Conservation (phyloP, 2,888 invertebrate genomes). For the Pyrochroa serraticornis region DNA sequence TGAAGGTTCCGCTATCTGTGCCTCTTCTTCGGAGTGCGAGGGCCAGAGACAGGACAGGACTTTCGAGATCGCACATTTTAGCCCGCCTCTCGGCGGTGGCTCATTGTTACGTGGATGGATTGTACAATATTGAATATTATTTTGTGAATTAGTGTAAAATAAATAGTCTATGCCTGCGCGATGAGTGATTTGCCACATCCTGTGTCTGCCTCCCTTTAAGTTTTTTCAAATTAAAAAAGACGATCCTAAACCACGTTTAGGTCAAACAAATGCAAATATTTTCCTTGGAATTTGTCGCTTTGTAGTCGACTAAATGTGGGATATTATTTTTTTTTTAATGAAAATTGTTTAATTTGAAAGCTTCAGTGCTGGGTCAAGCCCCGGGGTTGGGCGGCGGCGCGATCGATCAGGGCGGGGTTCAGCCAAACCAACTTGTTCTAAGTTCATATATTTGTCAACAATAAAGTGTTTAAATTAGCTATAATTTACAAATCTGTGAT, state of each 20-base stretch:
- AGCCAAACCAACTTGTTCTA: conserved; percentile 45
- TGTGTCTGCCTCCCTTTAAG: too few species aligned
- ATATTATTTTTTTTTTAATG: too few species aligned
- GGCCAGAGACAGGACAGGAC: conserved; percentile 6
- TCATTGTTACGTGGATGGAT: conserved; percentile 50
- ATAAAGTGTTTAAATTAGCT: conserved; percentile 54
- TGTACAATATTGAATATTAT: conserved; percentile 54
- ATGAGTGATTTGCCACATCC: conserved; percentile 29
- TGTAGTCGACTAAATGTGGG: too few species aligned
- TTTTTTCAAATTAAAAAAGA: too few species aligned
- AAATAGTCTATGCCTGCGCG: conserved; percentile 49
- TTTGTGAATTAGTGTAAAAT: conserved; percentile 57
- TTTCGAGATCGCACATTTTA: conserved; percentile 38
- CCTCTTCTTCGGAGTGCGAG: conserved; percentile 20
- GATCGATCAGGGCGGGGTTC: too few species aligned
- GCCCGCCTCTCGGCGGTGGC: conserved; percentile 15
- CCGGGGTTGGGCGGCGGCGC: background rate
- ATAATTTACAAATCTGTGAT: conserved; percentile 55
- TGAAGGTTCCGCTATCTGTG: conserved; percentile 27
- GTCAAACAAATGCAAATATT: too few species aligned
- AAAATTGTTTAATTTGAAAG: too few species aligned
- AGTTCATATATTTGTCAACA: conserved; percentile 55
- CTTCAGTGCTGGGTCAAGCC: too few species aligned
- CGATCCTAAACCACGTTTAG: too few species aligned
- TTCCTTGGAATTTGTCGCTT: too few species aligned